Base-by-base conservation (phyloP, 2,113 vertebrate genomes). In the Gyps fulvus region DNA sequence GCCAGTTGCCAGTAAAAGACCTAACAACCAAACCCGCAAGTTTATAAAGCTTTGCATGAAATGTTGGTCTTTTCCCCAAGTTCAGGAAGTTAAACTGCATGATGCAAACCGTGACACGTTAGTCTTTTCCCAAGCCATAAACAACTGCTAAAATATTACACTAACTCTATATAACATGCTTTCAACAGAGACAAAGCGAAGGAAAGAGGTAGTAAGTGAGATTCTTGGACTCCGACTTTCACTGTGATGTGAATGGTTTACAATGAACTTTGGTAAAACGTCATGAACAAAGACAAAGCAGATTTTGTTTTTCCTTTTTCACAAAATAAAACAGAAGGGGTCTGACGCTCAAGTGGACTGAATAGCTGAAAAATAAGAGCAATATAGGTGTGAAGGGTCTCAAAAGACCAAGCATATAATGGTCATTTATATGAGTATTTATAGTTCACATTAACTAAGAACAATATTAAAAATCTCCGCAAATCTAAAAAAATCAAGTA, bases 91-190 rank as follows among this genome's bases (percentile, higher is more conserved):
- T 74, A 71, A 77, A 54, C 12, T 21, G 7, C 8, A 14, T 59
- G 32, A 76, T 61, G 12, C 32, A 71, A 78, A 71, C 14, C 0
- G 0, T 49, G 34, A 11, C 22, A 26, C 0, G 4, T 16, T 14
- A 52, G 15, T 36, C n/a, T 62, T 15, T n/a, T 94, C 13, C 45
- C 82, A 36, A 73, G 29, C 40, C 40, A 34, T 2, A 22, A 16
- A 61, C 29, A 32, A 9, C 13, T 70, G 26, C 14, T 85, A 59
- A 85, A 90, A 67, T 47, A 63, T 10, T 65, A 3, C 16, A 43
- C 15, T 27, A 66, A 62, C 59, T 71, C 3, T 23, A 34, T 29
- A 31, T 65, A 55, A 3, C 14, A 26, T 47, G 3, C 38, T 36
- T 18, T 69, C 22, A 65, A 25, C 9, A 57, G 29, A 82, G 36